These are phyloP conservation scores for Myotis planiceps DNA, from an alignment of 2,797 vertebrate genomes.

Conservation along the genomic window DNA sequence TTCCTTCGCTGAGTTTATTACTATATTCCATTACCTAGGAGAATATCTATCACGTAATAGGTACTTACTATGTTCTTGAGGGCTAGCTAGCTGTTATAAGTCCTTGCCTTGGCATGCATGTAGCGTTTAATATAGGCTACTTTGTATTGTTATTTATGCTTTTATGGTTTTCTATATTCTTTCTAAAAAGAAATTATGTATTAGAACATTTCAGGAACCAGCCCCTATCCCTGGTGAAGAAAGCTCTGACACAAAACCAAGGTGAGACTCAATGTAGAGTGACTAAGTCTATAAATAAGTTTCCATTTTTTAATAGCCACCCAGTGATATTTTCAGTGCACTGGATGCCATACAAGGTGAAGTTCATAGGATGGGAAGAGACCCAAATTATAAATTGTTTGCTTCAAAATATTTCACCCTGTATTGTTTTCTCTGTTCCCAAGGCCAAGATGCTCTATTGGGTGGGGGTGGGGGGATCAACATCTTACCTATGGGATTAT, in stretches of 20 bases:
- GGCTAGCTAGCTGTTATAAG: neutral
- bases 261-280: neutral
- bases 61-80: neutral
- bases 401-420: neutral
- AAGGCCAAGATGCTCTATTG: neutral
- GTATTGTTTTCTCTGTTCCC: neutral
- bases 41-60: neutral
- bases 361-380: neutral
- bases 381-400: neutral
- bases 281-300: neutral
- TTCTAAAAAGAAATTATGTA: neutral
- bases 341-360: neutral
- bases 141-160: neutral
- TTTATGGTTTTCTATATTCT: neutral
- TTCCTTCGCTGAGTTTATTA: neutral
- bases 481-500: neutral
- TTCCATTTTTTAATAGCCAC: neutral
- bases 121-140: neutral
- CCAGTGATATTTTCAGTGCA: neutral
- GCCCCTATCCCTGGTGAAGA: neutral
- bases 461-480: fast-evolving
- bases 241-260: neutral
- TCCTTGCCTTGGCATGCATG: neutral
- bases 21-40: neutral
- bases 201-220: neutral